Percentiles rank a stretch among this genome's conserved stretches.
Conservation (phyloP, 2,113 vertebrate genomes). For the Marmota flaviventris region DNA sequence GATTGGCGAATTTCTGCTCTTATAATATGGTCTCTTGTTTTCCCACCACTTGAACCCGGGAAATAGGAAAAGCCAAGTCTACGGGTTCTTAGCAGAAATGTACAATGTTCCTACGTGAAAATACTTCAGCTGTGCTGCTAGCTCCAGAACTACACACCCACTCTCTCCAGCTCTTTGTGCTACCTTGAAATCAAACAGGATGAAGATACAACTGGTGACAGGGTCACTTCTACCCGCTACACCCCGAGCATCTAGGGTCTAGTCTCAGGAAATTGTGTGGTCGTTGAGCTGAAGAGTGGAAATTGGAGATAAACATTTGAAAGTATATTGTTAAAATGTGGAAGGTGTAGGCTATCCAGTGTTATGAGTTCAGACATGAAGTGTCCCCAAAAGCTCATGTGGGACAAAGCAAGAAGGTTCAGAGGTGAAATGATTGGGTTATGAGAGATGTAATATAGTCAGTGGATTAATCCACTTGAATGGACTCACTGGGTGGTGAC, state of each 20-base stretch:
- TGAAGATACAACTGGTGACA: neutral
- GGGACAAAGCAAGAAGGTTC: too few relatives aligned
- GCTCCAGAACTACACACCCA: neutral
- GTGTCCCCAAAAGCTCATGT: too few relatives aligned
- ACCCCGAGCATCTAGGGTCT: neutral
- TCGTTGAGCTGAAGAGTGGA: neutral
- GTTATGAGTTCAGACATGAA: too few relatives aligned
- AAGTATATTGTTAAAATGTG: neutral
- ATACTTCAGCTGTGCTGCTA: neutral
- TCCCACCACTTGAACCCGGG: neutral
- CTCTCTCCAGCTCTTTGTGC: neutral
- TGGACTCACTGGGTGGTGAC: too few relatives aligned
- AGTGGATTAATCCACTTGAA: too few relatives aligned
- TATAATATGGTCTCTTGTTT: fast-evolving
- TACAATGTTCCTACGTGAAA: slow-evolving; percentile 35
- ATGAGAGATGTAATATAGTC: too few relatives aligned
- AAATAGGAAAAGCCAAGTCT: neutral
- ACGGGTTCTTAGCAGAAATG: neutral
- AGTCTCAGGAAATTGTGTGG: slow-evolving; percentile 31
- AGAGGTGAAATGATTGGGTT: too few relatives aligned
- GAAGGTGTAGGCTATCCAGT: too few relatives aligned
- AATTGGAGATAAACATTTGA: neutral
- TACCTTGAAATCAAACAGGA: slow-evolving; percentile 38
- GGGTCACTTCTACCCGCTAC: neutral
- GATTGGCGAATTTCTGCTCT: neutral